phyloP scores from a whole-genome alignment of 1,140 invertebrate genomes.

The Bombus consobrinus region DNA sequence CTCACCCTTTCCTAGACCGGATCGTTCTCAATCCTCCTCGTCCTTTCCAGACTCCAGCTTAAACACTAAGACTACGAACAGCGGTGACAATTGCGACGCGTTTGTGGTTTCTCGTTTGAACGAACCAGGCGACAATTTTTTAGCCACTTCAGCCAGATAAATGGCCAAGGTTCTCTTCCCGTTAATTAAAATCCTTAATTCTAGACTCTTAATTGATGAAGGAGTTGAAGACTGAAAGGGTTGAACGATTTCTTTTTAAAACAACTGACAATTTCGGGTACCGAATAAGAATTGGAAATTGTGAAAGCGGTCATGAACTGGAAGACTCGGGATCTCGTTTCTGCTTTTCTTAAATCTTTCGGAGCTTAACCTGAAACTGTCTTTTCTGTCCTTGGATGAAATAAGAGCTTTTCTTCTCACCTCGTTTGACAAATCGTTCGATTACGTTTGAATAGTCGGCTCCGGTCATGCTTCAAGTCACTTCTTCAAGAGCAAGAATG shows the following conservation, averaged over 20 bases:
- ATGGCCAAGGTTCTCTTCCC: background rate
- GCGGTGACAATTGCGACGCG: background rate
- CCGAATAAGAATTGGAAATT: background rate
- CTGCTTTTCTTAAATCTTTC: background rate
- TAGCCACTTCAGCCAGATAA: background rate
- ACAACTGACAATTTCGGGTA: too few relatives aligned
- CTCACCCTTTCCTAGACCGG: background rate
- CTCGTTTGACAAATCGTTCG: background rate
- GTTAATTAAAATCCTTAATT: slow-evolving; percentile 3
- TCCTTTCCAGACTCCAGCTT: background rate
- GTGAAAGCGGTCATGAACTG: background rate
- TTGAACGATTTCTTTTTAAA: background rate
- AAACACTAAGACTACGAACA: background rate
- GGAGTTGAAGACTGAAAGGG: background rate
- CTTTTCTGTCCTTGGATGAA: background rate
- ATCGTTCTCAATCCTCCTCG: background rate
- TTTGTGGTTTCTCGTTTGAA: background rate
- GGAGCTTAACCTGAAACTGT: background rate
- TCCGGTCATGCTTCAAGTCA: background rate
- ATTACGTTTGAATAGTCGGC: background rate
- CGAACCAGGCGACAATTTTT: background rate
- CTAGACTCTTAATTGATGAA: background rate
- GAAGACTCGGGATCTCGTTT: background rate
- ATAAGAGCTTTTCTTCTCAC: background rate
- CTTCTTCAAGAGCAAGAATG: background rate